Evolutionary conservation across 2,888 invertebrate species (phyloP).

Genomic region (Phasia obesa): DNA sequence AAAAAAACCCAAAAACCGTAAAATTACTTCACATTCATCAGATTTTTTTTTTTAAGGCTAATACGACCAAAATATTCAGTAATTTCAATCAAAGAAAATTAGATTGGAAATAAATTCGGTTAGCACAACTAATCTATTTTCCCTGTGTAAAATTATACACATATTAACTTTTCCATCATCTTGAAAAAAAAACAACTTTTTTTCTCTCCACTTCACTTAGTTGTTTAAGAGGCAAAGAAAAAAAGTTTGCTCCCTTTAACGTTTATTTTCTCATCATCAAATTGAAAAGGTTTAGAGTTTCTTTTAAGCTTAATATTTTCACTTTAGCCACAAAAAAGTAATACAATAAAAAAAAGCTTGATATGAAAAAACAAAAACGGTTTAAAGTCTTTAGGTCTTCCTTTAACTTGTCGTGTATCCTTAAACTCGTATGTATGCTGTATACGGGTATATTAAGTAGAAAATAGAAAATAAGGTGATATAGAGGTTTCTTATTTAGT

Average conservation of each 20-base stretch:
- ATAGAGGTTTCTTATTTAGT: constrained; percentile 44
- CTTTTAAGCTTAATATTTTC: constrained; percentile 4
- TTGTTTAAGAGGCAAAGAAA: neutral
- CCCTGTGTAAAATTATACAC: constrained; percentile 5
- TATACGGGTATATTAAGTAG: constrained; percentile 16
- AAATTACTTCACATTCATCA: too few relatives aligned
- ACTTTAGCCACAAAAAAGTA: constrained; percentile 12
- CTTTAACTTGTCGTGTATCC: constrained; percentile 42
- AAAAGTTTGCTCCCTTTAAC: constrained; percentile 25
- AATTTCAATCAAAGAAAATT: too few relatives aligned
- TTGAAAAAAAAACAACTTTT: constrained; percentile 8
- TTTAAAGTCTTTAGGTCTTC: constrained; percentile 49
- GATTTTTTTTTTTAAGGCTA: too few relatives aligned
- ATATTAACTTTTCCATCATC: constrained; percentile 48
- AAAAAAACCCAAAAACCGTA: too few relatives aligned
- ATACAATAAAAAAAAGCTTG: neutral
- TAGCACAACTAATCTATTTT: too few relatives aligned
- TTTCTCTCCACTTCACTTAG: neutral
- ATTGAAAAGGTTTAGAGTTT: constrained; percentile 27
- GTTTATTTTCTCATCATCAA: constrained; percentile 36
- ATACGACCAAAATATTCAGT: too few relatives aligned
- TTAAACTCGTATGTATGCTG: constrained; percentile 31
- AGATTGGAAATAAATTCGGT: too few relatives aligned
- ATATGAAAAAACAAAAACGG: neutral
- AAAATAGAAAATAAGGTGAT: constrained; percentile 41